A percentile compares a stretch with the other conserved stretches of the same genome.
These are phyloP conservation scores for Stichodactyla mertensii DNA, from an alignment of 64 coral and sea anemone genomes.

Conservation along the genomic window DNA sequence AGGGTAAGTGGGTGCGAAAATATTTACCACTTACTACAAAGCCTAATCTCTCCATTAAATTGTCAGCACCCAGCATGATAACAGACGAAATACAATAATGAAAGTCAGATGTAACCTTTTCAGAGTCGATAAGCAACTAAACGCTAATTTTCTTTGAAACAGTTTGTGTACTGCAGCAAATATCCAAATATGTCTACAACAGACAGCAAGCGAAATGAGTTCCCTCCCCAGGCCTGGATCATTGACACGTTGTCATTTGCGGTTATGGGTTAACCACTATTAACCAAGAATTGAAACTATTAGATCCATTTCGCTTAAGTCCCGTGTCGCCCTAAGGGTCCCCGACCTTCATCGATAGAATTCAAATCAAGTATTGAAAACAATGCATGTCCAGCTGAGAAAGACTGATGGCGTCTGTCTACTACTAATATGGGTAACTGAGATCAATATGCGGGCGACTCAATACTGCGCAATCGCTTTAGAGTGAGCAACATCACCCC, in stretches of 20 bases:
- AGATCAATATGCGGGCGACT: too few species aligned
- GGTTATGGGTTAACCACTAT: not conserved
- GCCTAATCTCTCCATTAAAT: not conserved
- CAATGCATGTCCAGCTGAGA: not conserved
- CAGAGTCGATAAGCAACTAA: not conserved
- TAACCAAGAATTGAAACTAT: not conserved
- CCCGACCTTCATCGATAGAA: not conserved
- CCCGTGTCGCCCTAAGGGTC: not conserved
- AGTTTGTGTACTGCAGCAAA: not conserved
- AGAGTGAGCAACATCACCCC: too few species aligned
- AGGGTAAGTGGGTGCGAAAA: constrained; percentile 7
- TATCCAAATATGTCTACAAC: not conserved
- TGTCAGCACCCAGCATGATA: not conserved
- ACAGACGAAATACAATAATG: too few species aligned
- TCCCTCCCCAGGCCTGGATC: not conserved
- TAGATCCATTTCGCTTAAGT: not conserved
- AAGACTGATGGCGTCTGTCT: not conserved
- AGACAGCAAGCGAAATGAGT: not conserved
- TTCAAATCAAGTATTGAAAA: not conserved
- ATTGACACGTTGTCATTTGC: not conserved
- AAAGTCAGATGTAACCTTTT: too few species aligned
- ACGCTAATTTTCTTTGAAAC: not conserved
- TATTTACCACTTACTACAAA: constrained; percentile 8
- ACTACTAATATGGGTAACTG: too few species aligned
- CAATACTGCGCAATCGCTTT: too few species aligned